Conservation (phyloP, 2,797 vertebrate species). For the Manis javanica region DNA sequence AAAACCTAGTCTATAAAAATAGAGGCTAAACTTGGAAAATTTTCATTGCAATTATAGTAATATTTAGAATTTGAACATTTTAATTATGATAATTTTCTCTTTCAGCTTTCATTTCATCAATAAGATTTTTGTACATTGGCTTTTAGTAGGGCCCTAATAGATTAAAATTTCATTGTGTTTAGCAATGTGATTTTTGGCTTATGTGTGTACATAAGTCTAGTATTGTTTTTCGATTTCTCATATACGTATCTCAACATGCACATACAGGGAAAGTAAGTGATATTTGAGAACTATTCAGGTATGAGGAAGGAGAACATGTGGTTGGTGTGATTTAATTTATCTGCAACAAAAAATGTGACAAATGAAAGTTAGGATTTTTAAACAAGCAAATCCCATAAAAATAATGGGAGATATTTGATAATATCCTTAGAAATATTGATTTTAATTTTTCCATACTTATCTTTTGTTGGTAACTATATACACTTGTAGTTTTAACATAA, state of each 20-base stretch:
- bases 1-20: conserved; percentile 37
- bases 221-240: conserved; percentile 17
- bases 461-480: neutral
- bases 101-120: conserved; percentile 43
- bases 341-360: neutral
- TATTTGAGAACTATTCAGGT: conserved; percentile 3
- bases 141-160: neutral
- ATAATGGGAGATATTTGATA: neutral
- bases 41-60: conserved; percentile 43
- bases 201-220: conserved; percentile 12
- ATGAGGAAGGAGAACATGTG: neutral
- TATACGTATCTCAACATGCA: neutral
- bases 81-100: conserved; percentile 40
- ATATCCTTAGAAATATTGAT: conserved; percentile 17
- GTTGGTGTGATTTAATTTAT: neutral
- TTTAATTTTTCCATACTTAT: conserved; percentile 34
- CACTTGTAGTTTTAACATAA: neutral
- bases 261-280: neutral
- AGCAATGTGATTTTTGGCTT: neutral
- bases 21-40: neutral
- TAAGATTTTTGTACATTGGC: neutral
- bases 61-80: conserved; percentile 55
- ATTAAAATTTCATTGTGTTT: conserved; percentile 36
- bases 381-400: conserved; percentile 42
- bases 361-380: neutral